Evolutionary conservation across 2,888 invertebrate species (phyloP), one percentile per base, ranked within the genome.

Genomic region (Drosophila histrio): DNA sequence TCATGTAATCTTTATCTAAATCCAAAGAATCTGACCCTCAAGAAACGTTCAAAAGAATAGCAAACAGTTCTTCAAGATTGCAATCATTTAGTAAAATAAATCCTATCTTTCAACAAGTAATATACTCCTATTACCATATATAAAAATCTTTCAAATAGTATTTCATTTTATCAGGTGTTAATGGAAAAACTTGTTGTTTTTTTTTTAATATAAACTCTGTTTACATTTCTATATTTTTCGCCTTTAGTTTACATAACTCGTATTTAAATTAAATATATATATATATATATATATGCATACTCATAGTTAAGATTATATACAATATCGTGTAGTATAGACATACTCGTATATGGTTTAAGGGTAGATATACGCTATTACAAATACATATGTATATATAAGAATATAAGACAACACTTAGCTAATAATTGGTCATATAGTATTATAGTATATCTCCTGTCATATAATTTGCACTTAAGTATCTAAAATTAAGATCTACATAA

Each of bases 381-480:
- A 49, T 52, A 53, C 26, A 61, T 52, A 26, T 46, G 32, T 24
- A 34, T 57, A 52, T 44, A 38, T 65, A 71, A 44, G 49, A 72
- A 61, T 11, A 57, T 74, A 70, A 63, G 69, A 70, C 62, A 65
- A 72, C 66, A 63, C 87, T 85, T 82, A 87, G 44, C 69, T 79
- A 66, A 52, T 76, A 82, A 79, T 82, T 82, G 86, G 86, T 87
- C 82, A 64, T 63, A 66, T 52, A n/a, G n/a, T n/a, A 24, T 24
- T 36, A 24, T 9, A 6, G 21, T 47, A 47, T n/a, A 32, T 47
- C 15, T 47, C 15, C 19, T 34, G 24, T 47, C 59, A 54, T 43
- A 32, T 64, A 50, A 36, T 54, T 36, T 67, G 32, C 50, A 39
- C 76, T 75, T 76, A 65, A 22, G 7, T 24, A 11, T 8, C 17